phyloP scores from a whole-genome alignment of 2,888 invertebrate species.

The Argyresthia goedartella region DNA sequence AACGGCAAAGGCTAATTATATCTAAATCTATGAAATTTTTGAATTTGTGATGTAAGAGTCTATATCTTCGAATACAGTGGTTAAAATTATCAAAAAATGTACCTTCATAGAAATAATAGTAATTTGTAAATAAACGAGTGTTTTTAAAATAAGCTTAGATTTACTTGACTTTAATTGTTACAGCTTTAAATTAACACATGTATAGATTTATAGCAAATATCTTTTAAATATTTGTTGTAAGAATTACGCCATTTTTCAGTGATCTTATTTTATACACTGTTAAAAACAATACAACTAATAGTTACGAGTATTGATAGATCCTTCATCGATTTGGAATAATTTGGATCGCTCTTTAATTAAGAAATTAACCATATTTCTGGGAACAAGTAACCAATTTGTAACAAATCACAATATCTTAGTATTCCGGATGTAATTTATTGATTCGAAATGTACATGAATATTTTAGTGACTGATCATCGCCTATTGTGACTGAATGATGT shows the following conservation, averaged over 20 bases:
- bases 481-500: conserved; percentile 64
- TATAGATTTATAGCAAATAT: conserved; percentile 6
- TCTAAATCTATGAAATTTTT: conserved; percentile 3
- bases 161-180: conserved; percentile 19
- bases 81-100: not conserved
- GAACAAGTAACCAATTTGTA: not conserved
- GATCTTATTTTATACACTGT: not conserved
- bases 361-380: not conserved
- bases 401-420: not conserved
- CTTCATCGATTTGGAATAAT: not conserved
- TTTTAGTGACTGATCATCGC: conserved; percentile 24
- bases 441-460: not conserved
- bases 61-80: not conserved
- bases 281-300: not conserved
- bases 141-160: conserved; percentile 23
- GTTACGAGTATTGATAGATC: not conserved
- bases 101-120: not conserved
- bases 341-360: not conserved
- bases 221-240: conserved; percentile 13
- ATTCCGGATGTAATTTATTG: not conserved
- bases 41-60: conserved; percentile 1
- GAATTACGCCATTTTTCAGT: conserved; percentile 42
- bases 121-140: conserved; percentile 27
- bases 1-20: not conserved
- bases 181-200: conserved; percentile 1